Percentiles rank a stretch among this genome's conserved stretches.
phyloP scores from a whole-genome alignment of 2,113 vertebrate species.

The Chascanopsetta lugubris region DNA sequence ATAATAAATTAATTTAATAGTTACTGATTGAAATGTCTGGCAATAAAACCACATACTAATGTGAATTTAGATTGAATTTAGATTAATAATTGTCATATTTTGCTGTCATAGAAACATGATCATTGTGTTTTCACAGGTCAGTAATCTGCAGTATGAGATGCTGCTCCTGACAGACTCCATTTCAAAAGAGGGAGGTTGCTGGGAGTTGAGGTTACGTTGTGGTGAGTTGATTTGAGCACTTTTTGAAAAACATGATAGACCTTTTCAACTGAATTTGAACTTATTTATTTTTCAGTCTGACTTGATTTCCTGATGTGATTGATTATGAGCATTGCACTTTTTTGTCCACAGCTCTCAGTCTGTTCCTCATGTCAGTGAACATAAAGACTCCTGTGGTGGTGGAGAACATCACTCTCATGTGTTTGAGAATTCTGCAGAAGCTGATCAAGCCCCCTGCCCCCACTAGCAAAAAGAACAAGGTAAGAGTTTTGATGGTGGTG shows the following conservation, averaged over 20 bases:
- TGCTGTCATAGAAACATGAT: neutral
- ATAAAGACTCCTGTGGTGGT: slow-evolving; percentile 99
- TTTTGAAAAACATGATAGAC: neutral
- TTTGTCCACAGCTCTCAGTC: slow-evolving; percentile 86
- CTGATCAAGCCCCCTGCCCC: slow-evolving; percentile 96
- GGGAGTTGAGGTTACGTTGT: slow-evolving; percentile 95
- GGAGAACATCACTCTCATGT: slow-evolving; percentile 99
- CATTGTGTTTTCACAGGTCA: slow-evolving; percentile 83
- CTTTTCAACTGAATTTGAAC: neutral
- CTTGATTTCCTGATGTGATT: no score
- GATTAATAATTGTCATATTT: neutral
- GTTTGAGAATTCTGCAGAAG: slow-evolving; percentile 96
- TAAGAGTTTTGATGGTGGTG: slow-evolving; percentile 49
- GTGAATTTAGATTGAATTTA: no score
- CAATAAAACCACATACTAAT: no score
- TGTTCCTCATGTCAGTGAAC: slow-evolving; percentile 98
- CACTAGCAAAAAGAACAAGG: slow-evolving; percentile 99
- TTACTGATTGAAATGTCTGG: neutral
- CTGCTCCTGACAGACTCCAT: slow-evolving; percentile 96
- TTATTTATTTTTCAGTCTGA: neutral
- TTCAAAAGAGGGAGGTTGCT: slow-evolving; percentile 96
- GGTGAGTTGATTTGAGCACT: slow-evolving; percentile 79
- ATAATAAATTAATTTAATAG: neutral
- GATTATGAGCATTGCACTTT: neutral
- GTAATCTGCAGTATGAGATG: slow-evolving; percentile 98